phyloP scores from a whole-genome alignment of 2,113 vertebrate genomes.

The Chloropsis hardwickii region DNA sequence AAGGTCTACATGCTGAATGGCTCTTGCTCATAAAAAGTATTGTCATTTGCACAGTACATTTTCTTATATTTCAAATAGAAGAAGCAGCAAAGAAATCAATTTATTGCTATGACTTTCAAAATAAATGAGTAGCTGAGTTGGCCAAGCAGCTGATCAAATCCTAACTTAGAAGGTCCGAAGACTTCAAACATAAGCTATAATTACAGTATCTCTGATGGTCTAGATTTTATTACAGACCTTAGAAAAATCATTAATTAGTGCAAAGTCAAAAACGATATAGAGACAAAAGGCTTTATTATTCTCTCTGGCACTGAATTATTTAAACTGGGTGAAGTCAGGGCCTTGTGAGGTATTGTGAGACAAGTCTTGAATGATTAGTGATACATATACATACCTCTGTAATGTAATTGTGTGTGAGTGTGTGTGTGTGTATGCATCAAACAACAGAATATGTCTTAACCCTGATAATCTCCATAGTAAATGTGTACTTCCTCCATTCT shows the following conservation, averaged over 20 bases:
- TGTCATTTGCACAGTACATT: neutral
- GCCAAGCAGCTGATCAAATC: neutral
- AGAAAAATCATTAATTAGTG: neutral
- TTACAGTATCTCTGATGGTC: neutral
- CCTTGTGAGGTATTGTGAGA: neutral
- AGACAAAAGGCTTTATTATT: neutral
- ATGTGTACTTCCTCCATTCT: neutral
- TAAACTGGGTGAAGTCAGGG: neutral
- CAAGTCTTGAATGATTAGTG: neutral
- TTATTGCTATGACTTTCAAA: neutral
- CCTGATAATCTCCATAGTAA: constrained; percentile 20
- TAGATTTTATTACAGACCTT: neutral
- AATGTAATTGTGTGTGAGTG: neutral
- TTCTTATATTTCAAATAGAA: neutral
- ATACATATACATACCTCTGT: neutral
- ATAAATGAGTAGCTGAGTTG: neutral
- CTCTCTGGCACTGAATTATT: neutral
- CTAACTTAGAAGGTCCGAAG: neutral
- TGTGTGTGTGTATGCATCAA: neutral
- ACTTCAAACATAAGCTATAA: neutral
- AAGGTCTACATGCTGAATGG: neutral
- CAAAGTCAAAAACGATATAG: neutral
- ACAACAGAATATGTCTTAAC: neutral
- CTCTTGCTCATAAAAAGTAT: neutral
- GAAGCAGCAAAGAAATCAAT: neutral